Percentiles rank a stretch among this genome's conserved stretches.
Conservation (phyloP, 1,140 invertebrate genomes). For the Himalopsyche phryganea region DNA sequence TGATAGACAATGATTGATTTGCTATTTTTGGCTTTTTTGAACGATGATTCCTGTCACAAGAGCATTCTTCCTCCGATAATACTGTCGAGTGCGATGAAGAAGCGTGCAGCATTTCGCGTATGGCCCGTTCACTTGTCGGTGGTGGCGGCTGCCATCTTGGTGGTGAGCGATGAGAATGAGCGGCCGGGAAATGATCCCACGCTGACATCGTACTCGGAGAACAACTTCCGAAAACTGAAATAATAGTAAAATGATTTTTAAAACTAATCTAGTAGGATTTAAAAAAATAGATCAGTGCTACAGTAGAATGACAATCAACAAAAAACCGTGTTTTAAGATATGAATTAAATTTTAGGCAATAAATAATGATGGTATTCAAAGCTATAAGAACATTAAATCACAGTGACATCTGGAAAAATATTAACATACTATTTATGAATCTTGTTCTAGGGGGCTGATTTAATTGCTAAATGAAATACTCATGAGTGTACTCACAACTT, state of each 20-base stretch:
- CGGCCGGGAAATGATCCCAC: constrained; percentile 50
- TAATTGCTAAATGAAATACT: no score
- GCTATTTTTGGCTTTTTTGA: constrained; percentile 16
- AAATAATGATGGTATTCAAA: no score
- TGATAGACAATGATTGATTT: neutral
- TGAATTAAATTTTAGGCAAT: no score
- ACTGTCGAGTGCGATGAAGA: constrained; percentile 24
- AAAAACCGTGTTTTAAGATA: no score
- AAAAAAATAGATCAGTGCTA: no score
- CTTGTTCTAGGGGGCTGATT: no score
- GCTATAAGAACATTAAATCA: no score
- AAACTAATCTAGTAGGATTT: no score
- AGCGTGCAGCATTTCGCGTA: neutral
- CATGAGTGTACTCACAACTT: constrained; percentile 91
- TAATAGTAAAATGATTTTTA: constrained; percentile 17
- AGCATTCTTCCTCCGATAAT: constrained; percentile 30
- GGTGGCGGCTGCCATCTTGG: constrained; percentile 41
- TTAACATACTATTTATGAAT: no score
- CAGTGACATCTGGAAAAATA: no score
- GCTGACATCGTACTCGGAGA: constrained; percentile 54
- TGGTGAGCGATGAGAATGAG: constrained; percentile 43
- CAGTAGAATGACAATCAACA: no score
- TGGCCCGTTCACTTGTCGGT: constrained; percentile 24
- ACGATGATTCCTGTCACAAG: constrained; percentile 20
- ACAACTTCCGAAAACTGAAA: constrained; percentile 55